Evolutionary conservation across 2,888 invertebrate species (phyloP).

Genomic region (Drosophila nigricruria): DNA sequence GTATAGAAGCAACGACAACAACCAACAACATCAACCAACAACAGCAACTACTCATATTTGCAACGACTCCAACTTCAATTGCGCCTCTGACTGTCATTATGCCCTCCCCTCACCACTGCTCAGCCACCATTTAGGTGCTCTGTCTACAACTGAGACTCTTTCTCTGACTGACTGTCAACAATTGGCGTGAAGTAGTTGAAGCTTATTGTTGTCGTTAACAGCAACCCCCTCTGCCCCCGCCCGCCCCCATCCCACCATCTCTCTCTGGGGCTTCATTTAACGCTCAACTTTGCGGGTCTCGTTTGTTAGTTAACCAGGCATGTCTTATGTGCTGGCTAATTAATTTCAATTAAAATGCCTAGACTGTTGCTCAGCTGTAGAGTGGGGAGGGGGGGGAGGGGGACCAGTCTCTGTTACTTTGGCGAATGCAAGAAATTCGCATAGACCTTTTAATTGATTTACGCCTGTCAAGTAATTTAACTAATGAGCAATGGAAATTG

Average conservation of each 20-base stretch:
- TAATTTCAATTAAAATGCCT: conserved; percentile 80
- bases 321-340: conserved; percentile 71
- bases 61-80: conserved; percentile 45
- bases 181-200: conserved; percentile 75
- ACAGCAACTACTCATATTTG: conserved; percentile 41
- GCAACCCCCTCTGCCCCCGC: conserved; percentile 2
- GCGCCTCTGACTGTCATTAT: conserved; percentile 18
- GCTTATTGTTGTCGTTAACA: conserved; percentile 60
- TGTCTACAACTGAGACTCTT: conserved; percentile 5
- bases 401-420: conserved; percentile 11
- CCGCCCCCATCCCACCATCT: neutral
- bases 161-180: conserved; percentile 67
- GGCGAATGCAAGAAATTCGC: conserved; percentile 53
- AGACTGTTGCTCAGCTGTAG: conserved; percentile 58
- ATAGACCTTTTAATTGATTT: conserved; percentile 71
- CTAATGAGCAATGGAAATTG: conserved; percentile 35
- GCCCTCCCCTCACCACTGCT: neutral
- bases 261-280: conserved; percentile 9
- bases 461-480: conserved; percentile 63
- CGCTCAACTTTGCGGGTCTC: conserved; percentile 42
- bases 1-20: conserved; percentile 10
- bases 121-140: neutral
- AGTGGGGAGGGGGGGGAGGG: neutral
- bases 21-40: conserved; percentile 11
- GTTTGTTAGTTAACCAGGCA: conserved; percentile 60